Base-by-base conservation (phyloP, 2,797 vertebrate genomes). In the Oryzias dopingdopingensis region DNA sequence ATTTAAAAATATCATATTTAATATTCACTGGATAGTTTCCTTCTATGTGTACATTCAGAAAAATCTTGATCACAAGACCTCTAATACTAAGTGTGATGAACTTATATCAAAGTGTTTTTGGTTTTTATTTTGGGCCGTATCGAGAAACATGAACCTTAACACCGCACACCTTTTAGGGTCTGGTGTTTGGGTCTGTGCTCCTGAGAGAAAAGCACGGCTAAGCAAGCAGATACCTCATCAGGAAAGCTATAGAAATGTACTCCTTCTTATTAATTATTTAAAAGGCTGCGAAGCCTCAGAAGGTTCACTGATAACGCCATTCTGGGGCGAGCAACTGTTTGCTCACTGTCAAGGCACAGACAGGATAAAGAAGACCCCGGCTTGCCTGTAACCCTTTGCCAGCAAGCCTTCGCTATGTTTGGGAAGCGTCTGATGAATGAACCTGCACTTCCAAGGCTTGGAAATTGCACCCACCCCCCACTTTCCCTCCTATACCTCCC, bases 241-340 rank as follows among this genome's bases (percentile, higher is more conserved):
- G 82, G 56, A 81, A 73, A 62, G 58, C 75, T 73, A 78, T 72
- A 76, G 81, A 80, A 88, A 85, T 54, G 68, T 74, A 57, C 46
- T 52, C 59, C 74, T 69, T 37, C 32, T 37, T 79, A 65, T 89
- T 84, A 86, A 88, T 88, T 85, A 88, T 91, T 86, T 62, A 88
- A 84, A 84, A 62, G 72, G 62, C 72, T 29, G 76, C 22, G 55
- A 54, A 59, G 71, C 54, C 80, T 68, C 67, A 59, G 59, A 78
- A 73, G 75, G 68, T 72, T 67, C 62, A 41, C 72, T 14, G 59
- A 86, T 86, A 77, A 85, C 56, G 65, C 46, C 32, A 22, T 76
- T 77, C 70, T 45, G 60, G 78, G 80, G 85, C 67, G 79, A 84
- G 67, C 58, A 61, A 14, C 57, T 64, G 73, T 84, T 79, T 84